Evolutionary conservation across 2,888 invertebrate species (phyloP), one percentile per base, ranked within the genome.

Genomic region (Malacosoma neustria): DNA sequence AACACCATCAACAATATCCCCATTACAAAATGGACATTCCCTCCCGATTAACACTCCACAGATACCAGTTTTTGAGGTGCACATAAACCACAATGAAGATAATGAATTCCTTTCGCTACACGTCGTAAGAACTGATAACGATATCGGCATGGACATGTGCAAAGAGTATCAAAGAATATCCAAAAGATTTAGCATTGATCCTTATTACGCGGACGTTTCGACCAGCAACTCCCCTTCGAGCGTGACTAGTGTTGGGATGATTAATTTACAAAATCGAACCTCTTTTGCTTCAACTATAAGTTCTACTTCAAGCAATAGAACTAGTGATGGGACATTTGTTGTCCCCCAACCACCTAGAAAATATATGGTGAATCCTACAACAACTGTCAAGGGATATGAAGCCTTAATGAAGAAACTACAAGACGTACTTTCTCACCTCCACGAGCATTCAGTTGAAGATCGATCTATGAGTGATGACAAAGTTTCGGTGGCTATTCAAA

Each of bases 281-380:
- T 87, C 86, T 2, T 86, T 80, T 37, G 77, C 74, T 1, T 85
- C 87, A 1, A 79, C 77, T 2, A 69, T 75, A 1, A 80, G 81
- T 41, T 80, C 85, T 0, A 67, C 75, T 0, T 61, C 66, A 0
- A 84, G 84, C 38, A 85, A 72, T 36, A 57, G 87, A 30, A 87
- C 87, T 0, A 85, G 81, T 36, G 87, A 87, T 38, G 87, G 87
- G 0, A 67, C 72, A 3, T 87, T 87, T 36, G 79, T 85, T 0
- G 86, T 87, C 0, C 87, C 87, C 0, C 86, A 77, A 50, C 80
- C 84, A 4, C 87, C 87, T 0, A 61, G 84, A 1, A 85, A 82
- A 56, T 80, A 74, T 0, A 62, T 79, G 1, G 57, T 64, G 0
- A 76, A 81, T 36, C 81, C 81, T 1, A 61, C 74, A 1, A 65